phyloP scores from a whole-genome alignment of 2,797 vertebrate species.

The Naso thynnoides region DNA sequence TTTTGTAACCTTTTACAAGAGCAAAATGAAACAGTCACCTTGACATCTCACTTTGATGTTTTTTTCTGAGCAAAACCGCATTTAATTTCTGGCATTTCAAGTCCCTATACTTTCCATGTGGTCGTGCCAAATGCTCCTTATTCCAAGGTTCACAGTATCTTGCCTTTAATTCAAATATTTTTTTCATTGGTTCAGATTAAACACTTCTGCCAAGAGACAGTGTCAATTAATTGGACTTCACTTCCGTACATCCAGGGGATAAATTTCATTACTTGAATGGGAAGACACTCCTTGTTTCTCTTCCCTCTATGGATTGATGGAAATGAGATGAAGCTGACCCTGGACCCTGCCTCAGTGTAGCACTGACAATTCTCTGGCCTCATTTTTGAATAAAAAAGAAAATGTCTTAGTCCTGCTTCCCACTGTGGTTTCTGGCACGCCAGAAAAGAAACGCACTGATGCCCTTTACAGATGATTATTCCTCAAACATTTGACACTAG shows the following conservation, averaged over 20 bases:
- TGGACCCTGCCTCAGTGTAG: conserved; percentile 36
- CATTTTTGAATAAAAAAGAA: conserved; percentile 64
- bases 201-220: conserved; percentile 63
- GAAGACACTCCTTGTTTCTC: conserved; percentile 55
- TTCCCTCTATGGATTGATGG: conserved; percentile 67
- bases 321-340: conserved; percentile 75
- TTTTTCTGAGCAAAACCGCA: conserved; percentile 49
- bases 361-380: conserved; percentile 72
- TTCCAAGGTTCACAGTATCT: conserved; percentile 47
- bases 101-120: conserved; percentile 54
- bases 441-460: conserved; percentile 30
- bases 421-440: conserved; percentile 36
- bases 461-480: conserved; percentile 50
- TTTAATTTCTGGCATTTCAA: conserved; percentile 67
- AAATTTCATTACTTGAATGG: conserved; percentile 71
- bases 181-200: conserved; percentile 56
- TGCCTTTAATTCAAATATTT: conserved; percentile 49
- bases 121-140: conserved; percentile 24
- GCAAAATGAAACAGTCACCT: conserved; percentile 68
- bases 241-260: conserved; percentile 58
- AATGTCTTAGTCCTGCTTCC: conserved; percentile 40
- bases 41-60: conserved; percentile 69
- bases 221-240: conserved; percentile 72
- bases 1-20: conserved; percentile 64
- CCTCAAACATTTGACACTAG: conserved; percentile 57